Percentiles rank a stretch among this genome's conserved stretches.
These are phyloP conservation scores for Planococcus citri DNA, from an alignment of 1,140 invertebrate species.

Conservation along the genomic window DNA sequence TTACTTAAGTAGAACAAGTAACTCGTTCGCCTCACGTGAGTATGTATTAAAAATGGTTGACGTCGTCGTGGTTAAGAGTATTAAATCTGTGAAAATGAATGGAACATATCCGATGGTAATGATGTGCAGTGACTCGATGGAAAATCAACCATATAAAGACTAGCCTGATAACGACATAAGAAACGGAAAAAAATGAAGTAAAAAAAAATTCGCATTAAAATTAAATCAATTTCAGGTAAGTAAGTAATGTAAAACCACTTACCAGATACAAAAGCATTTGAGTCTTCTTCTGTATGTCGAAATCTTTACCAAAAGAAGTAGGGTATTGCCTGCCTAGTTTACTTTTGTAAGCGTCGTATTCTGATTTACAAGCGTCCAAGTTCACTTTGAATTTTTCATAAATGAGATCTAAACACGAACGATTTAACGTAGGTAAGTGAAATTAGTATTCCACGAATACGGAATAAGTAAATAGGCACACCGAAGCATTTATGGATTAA, in stretches of 20 bases:
- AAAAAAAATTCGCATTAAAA: neutral
- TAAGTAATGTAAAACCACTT: constrained; percentile 7
- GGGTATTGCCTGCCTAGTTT: constrained; percentile 21
- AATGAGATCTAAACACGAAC: constrained; percentile 20
- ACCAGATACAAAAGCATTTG: constrained; percentile 27
- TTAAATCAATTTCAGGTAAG: too few species aligned
- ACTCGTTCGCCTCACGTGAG: too few species aligned
- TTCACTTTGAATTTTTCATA: constrained; percentile 24
- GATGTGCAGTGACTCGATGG: constrained; percentile 75
- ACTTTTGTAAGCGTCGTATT: constrained; percentile 18
- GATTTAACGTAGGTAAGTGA: neutral
- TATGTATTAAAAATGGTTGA: neutral
- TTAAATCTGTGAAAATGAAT: constrained; percentile 1
- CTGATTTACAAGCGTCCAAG: constrained; percentile 20
- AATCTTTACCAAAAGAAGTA: constrained; percentile 21
- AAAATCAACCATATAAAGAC: constrained; percentile 73
- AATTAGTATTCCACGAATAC: constrained; percentile 11
- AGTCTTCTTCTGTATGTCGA: constrained; percentile 21
- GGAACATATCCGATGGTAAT: constrained; percentile 38
- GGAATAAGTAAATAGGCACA: too few species aligned
- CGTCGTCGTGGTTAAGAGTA: too few species aligned
- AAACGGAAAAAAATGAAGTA: constrained; percentile 26
- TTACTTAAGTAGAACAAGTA: neutral
- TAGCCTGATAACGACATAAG: constrained; percentile 45
- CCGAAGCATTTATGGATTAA: too few species aligned